A percentile compares a stretch with the other conserved stretches of the same genome.
Evolutionary conservation across 2,888 invertebrate species (phyloP).

Genomic region (Tipula confusa): DNA sequence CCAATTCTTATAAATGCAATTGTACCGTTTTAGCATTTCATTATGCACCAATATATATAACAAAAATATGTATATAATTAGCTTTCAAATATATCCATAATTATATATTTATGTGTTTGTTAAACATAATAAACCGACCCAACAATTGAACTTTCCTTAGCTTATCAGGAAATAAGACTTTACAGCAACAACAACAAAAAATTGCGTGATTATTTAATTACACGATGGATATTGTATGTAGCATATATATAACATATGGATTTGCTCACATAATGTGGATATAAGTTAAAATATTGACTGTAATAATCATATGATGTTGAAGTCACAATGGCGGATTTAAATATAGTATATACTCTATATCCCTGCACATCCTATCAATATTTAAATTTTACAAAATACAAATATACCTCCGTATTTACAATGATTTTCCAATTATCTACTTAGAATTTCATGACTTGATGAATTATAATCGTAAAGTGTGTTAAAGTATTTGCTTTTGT

Average conservation of each 20-base stretch:
- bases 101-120: neutral
- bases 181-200: neutral
- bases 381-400: too few species aligned
- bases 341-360: too few species aligned
- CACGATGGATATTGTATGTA: neutral
- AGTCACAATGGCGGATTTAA: too few species aligned
- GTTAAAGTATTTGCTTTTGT: too few species aligned
- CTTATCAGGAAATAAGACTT: neutral
- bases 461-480: neutral
- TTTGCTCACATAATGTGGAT: neutral
- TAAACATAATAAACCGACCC: neutral
- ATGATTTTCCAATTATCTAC: slow-evolving; percentile 12
- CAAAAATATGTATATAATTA: neutral
- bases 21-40: neutral
- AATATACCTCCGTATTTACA: neutral
- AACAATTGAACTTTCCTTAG: neutral
- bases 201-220: neutral
- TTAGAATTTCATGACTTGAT: neutral
- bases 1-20: neutral
- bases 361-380: too few species aligned
- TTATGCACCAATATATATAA: neutral
- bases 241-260: neutral
- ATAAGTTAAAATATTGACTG: neutral
- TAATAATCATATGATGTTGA: too few species aligned
- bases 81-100: neutral